Base-by-base conservation (phyloP, 2,797 vertebrate species). In the Tiaroga cobitis region DNA sequence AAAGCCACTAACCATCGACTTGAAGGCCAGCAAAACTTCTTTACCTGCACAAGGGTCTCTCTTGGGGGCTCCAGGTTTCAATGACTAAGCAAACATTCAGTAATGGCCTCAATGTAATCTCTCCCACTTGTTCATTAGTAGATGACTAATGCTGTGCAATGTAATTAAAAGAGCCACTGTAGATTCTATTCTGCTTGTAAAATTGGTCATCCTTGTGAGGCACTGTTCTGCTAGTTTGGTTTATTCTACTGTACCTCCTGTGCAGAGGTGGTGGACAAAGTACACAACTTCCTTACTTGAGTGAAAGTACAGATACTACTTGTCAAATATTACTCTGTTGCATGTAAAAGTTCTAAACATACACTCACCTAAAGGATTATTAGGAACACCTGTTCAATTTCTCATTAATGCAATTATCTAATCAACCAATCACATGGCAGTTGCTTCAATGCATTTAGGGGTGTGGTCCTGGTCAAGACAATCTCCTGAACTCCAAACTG, bases 81-180 rank as follows among this genome's bases (percentile, higher is more conserved):
- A 91, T 68, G 80, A 92, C 92, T 92, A 93, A 94, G 94, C 93
- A 95, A 92, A 95, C 92, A 92, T 94, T 94, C 90, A 93, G 91
- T 93, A 89, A 94, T 89, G 90, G 83, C 56, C 49, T 85, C 69
- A 70, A 18, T 68, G 21, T 75, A 68, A 73, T 61, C 24, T 89
- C 84, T 88, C 89, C 78, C 75, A 81, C 82, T 87, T 87, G 85
- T 81, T 80, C 49, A 59, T 85, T 88, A 86, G 67, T 76, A 24
- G 13, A 6, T 26, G 34, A 69, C 39, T n/a, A 59, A 65, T 83
- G 67, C 61, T 72, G 43, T 77, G 41, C 37, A 86, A 75, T 69
- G 63, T 81, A 34, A 87, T 76, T 83, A 77, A 86, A 67, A 70
- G 54, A 39, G 82, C 68, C 72, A 29, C 87, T 72, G 75, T 34